phyloP scores from a whole-genome alignment of 1,140 invertebrate species.

The Ooceraea biroi region DNA sequence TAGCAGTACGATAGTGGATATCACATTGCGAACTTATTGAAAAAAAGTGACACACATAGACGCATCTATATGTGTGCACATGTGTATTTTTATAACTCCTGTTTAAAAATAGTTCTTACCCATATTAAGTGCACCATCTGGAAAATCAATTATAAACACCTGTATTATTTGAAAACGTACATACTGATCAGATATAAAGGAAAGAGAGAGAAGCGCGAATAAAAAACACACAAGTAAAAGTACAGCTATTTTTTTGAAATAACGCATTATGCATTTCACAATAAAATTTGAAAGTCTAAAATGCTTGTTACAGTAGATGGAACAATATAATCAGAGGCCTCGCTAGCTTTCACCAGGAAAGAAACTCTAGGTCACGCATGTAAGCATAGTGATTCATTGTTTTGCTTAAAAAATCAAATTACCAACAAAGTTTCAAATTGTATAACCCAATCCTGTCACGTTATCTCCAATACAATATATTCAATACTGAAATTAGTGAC shows the following conservation, averaged over 20 bases:
- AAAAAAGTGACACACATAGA: slow-evolving; percentile 8
- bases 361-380: slow-evolving; percentile 83
- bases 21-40: slow-evolving; percentile 6
- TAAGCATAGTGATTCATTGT: slow-evolving; percentile 79
- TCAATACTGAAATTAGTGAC: not conserved
- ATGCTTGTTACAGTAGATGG: slow-evolving; percentile 75
- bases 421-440: slow-evolving; percentile 26
- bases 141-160: slow-evolving; percentile 71
- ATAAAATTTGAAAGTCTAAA: slow-evolving; percentile 50
- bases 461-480: not conserved
- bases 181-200: not conserved
- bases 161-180: slow-evolving; percentile 50
- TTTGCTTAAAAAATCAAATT: slow-evolving; percentile 64
- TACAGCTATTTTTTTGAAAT: not conserved
- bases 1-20: not conserved
- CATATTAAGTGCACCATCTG: slow-evolving; percentile 85
- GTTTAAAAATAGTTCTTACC: slow-evolving; percentile 79
- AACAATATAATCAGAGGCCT: slow-evolving; percentile 79
- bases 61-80: not conserved
- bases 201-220: not conserved
- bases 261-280: slow-evolving; percentile 31
- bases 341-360: slow-evolving; percentile 84
- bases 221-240: slow-evolving; percentile 20
- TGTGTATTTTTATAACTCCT: slow-evolving; percentile 43
- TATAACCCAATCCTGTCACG: not conserved